phyloP scores from a whole-genome alignment of 2,888 invertebrate species.

The Rhogogaster chlorosoma region DNA sequence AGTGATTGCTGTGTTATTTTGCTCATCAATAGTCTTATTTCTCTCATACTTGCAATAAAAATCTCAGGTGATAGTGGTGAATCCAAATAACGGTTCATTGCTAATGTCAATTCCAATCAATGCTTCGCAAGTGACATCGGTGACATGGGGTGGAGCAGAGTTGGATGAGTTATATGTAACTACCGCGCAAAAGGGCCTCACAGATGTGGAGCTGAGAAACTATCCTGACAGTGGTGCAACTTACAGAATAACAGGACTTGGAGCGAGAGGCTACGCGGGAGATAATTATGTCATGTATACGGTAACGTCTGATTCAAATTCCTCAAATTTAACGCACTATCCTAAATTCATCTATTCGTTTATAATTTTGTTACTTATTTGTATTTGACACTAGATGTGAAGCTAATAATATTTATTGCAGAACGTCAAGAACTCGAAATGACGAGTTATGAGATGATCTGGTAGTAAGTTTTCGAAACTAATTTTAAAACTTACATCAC shows the following conservation, averaged over 20 bases:
- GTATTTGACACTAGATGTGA: background rate
- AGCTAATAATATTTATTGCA: background rate
- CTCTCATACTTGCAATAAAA: too few species aligned
- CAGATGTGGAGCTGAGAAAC: conserved; percentile 74
- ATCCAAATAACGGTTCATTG: conserved; percentile 39
- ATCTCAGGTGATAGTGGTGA: conserved; percentile 42
- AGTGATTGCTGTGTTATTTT: background rate
- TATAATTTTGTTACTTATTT: background rate
- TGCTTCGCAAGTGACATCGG: conserved; percentile 80
- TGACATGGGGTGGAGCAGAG: conserved; percentile 85
- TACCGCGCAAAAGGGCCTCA: conserved; percentile 80
- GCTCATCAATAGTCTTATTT: background rate
- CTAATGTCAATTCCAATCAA: conserved; percentile 43
- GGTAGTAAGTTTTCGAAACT: background rate
- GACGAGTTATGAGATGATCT: background rate
- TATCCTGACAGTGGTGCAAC: conserved; percentile 80
- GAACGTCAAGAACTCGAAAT: background rate
- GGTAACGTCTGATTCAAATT: conserved; percentile 1
- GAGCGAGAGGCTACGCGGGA: conserved; percentile 80
- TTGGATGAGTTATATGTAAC: conserved; percentile 87
- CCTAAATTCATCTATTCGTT: background rate
- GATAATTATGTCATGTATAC: conserved; percentile 54
- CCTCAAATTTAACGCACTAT: background rate
- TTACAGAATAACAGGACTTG: conserved; percentile 82
- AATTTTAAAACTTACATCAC: background rate